Evolutionary conservation across 2,113 vertebrate species (phyloP).

Genomic region (Zosterops pallidus): DNA sequence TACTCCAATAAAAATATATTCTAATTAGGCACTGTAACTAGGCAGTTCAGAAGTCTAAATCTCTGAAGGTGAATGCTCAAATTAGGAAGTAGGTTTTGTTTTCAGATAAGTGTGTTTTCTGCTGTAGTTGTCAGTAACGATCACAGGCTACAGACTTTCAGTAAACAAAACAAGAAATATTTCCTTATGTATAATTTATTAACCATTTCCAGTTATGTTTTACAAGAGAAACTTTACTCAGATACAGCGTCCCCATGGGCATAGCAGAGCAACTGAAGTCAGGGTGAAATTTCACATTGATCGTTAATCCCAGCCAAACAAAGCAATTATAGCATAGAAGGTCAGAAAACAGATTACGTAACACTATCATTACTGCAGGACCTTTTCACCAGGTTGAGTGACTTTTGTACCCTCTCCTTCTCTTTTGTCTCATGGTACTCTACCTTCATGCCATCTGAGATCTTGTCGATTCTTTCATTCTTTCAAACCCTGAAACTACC

Average conservation of each 20-base stretch:
- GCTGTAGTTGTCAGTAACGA: neutral
- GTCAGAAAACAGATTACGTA: conserved; percentile 4
- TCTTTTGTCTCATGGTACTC: neutral
- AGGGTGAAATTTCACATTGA: conserved; percentile 27
- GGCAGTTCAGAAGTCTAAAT: neutral
- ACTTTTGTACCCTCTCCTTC: neutral
- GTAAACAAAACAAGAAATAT: conserved; percentile 22
- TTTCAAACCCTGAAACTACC: neutral
- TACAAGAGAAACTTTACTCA: neutral
- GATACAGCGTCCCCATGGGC: neutral
- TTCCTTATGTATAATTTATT: conserved; percentile 64
- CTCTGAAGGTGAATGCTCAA: neutral
- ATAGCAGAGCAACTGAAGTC: neutral
- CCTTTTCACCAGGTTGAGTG: neutral
- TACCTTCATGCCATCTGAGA: neutral
- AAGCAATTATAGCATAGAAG: conserved; percentile 17
- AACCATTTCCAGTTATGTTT: conserved; percentile 55
- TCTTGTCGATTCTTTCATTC: neutral
- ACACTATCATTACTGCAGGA: neutral
- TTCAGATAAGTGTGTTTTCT: neutral
- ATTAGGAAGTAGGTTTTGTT: neutral
- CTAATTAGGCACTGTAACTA: neutral
- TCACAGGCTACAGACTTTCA: neutral
- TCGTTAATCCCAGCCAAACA: conserved; percentile 28
- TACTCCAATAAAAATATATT: conserved; percentile 2